Evolutionary conservation across 2,797 vertebrate genomes (phyloP), one percentile per base, ranked within the genome.

Genomic region (Sebastes wilsoni): DNA sequence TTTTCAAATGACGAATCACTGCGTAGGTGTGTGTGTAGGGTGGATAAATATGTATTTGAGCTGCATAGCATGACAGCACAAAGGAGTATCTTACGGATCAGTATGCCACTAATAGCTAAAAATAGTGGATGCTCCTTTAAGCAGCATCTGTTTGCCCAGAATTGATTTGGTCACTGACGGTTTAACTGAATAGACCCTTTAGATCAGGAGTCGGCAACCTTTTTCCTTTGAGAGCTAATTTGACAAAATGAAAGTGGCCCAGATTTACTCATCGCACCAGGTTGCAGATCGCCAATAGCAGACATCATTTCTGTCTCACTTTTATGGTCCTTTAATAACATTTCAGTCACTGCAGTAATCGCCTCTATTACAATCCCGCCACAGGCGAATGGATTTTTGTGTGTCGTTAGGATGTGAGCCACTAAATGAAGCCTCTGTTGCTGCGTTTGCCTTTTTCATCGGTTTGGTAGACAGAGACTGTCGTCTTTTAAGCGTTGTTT

Each of bases 1-100:
- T 86, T 83, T 84, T 75, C 30, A 82, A 77, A 80, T 52, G n/a
- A 70, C 18, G 55, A 79, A 79, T 58, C 13, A 64, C 54, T 52
- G 4, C n/a, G 8, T 6, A 34, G 34, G 18, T 36, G 16, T 64
- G 36, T 60, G 66, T 75, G 61, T 25, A 62, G n/a, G 16, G 14
- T 73, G 25, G 5, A 60, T 60, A 12, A 52, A 58, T 42, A n/a
- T 28, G 38, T 22, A 38, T 61, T 61, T 2, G 7, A 62, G 25
- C 1, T 60, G n/a, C 36, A 68, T 13, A 46, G 28, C 66, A 55
- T 28, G 13, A 42, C 42, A 79, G 54, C 13, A 77, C 56, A 71
- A 34, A 70, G 22, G 5, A 62, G 8, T 10, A 27, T 28, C 8
- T 54, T 30, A 71, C 32, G 12, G 30, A 74, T 58, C 58, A 64